phyloP scores from a whole-genome alignment of 2,888 invertebrate species.

The Piscicola geometra region DNA sequence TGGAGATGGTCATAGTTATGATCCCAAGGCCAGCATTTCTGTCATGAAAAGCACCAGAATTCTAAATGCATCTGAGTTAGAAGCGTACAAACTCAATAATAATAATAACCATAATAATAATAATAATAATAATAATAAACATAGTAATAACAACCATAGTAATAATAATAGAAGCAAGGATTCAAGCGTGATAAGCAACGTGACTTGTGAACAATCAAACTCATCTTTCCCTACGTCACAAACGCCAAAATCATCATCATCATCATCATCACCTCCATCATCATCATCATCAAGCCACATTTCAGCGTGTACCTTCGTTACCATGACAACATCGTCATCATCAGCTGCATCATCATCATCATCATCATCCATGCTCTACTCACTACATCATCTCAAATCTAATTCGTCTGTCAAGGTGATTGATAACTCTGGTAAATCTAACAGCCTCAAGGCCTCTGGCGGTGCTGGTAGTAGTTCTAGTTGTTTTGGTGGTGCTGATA shows the following conservation, averaged over 20 bases:
- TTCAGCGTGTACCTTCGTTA: neutral
- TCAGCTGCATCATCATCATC: no score
- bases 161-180: no score
- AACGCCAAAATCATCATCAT: constrained; percentile 8
- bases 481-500: no score
- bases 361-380: neutral
- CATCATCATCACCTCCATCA: constrained; percentile 12
- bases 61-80: neutral
- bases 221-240: constrained; percentile 1
- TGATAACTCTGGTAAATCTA: no score
- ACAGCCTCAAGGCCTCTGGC: neutral
- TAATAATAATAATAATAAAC: no score
- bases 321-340: neutral
- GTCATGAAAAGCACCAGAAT: neutral
- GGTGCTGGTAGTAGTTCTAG: no score
- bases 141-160: no score
- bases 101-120: neutral
- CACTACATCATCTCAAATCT: neutral
- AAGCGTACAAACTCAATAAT: constrained; percentile 7
- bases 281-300: neutral
- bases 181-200: neutral
- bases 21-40: neutral
- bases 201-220: constrained; percentile 16
- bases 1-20: neutral
- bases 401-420: neutral